These are phyloP conservation scores for Neoaliturus tenellus DNA, from an alignment of 2,888 invertebrate genomes.

Conservation along the genomic window DNA sequence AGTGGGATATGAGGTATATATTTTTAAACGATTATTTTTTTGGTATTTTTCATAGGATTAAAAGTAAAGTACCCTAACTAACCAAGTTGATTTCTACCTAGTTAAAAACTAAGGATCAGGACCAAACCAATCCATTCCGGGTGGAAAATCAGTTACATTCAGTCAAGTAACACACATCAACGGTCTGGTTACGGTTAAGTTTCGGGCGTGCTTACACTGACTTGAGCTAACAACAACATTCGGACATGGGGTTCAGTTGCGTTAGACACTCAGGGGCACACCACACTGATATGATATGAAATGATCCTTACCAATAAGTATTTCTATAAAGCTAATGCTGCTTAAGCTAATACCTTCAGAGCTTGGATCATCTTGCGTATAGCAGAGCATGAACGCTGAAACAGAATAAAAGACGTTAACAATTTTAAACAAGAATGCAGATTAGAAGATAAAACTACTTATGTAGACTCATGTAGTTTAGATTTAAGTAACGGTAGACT, in stretches of 20 bases:
- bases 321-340: slow-evolving; percentile 69
- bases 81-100: neutral
- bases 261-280: slow-evolving; percentile 43
- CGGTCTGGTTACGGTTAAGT: slow-evolving; percentile 5
- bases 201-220: neutral
- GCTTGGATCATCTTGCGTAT: slow-evolving; percentile 94
- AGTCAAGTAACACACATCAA: neutral
- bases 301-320: slow-evolving; percentile 68
- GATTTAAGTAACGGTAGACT: too few species aligned
- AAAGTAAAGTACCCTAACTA: too few species aligned
- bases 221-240: slow-evolving; percentile 1
- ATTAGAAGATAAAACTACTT: too few species aligned
- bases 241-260: slow-evolving; percentile 15
- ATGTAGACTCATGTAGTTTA: too few species aligned
- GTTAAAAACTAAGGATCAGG: neutral
- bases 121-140: slow-evolving; percentile 16
- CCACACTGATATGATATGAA: slow-evolving; percentile 49
- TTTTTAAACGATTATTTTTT: too few species aligned
- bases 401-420: slow-evolving; percentile 74
- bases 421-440: too few species aligned
- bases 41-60: too few species aligned
- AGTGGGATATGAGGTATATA: too few species aligned
- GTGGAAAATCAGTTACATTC: neutral
- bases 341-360: slow-evolving; percentile 84
- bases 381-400: slow-evolving; percentile 96